Conservation (phyloP, 1,140 invertebrate genomes). For the Polyergus mexicanus region DNA sequence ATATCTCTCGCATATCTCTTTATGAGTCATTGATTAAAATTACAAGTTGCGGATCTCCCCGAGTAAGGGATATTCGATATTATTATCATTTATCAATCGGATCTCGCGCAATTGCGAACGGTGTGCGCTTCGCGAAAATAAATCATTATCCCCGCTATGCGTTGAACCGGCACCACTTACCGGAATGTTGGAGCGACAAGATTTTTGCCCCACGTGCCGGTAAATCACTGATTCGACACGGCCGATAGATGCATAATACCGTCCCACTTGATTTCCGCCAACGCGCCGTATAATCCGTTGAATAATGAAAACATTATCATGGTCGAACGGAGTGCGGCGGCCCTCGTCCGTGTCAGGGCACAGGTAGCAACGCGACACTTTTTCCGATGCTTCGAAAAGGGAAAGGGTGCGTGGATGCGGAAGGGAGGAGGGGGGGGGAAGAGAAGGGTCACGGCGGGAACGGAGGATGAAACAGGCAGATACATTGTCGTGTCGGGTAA, state of each 20-base stretch:
- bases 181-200: background rate
- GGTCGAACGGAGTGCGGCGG: conserved; percentile 62
- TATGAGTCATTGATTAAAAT: conserved; percentile 40
- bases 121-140: conserved; percentile 6
- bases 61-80: background rate
- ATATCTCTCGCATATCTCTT: background rate
- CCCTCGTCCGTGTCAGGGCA: conserved; percentile 43
- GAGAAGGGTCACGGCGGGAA: background rate
- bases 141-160: conserved; percentile 48
- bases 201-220: conserved; percentile 47
- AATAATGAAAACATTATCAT: conserved; percentile 79
- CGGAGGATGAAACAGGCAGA: conserved; percentile 57
- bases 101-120: conserved; percentile 20
- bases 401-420: background rate
- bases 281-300: conserved; percentile 74
- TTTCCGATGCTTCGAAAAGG: conserved; percentile 45
- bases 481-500: conserved; percentile 77
- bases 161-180: background rate
- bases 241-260: conserved; percentile 70
- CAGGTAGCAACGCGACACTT: conserved; percentile 62
- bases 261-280: conserved; percentile 71
- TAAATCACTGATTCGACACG: conserved; percentile 71
- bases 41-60: background rate
- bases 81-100: conserved; percentile 26
- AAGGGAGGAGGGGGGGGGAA: background rate